Evolutionary conservation across 2,113 vertebrate genomes (phyloP).

Genomic region (Grammomys dolichurus): DNA sequence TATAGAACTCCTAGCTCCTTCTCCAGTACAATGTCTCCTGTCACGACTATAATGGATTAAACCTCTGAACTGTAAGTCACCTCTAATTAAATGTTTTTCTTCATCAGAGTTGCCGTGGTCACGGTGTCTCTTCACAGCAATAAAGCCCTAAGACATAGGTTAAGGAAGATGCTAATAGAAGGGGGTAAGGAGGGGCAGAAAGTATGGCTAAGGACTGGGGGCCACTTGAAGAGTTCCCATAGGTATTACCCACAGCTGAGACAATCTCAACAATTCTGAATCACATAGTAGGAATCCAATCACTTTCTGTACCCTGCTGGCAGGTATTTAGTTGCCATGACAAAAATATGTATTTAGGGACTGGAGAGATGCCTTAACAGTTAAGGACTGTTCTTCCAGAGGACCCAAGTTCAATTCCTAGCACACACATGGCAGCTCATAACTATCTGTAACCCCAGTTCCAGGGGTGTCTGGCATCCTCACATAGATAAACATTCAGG

Average conservation of each 20-base stretch:
- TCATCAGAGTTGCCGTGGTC: neutral
- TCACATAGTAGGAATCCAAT: neutral
- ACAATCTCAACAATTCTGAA: neutral
- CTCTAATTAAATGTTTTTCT: neutral
- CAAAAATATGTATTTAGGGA: conserved; percentile 26
- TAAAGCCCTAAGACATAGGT: neutral
- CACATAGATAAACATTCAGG: neutral
- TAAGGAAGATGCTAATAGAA: neutral
- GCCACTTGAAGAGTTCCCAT: neutral
- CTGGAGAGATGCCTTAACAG: neutral
- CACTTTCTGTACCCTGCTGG: neutral
- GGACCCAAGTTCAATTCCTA: neutral
- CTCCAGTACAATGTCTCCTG: neutral
- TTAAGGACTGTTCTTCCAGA: neutral
- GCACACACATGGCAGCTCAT: neutral
- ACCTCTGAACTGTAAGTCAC: neutral
- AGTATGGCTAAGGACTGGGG: neutral
- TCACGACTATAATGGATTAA: neutral
- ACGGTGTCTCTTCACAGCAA: neutral
- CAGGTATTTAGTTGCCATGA: neutral
- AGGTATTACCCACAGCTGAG: neutral
- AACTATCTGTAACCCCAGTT: neutral
- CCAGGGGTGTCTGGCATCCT: neutral
- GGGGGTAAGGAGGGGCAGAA: neutral
- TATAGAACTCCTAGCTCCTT: neutral